Percentiles rank a stretch among this genome's conserved stretches.
These are phyloP conservation scores for Clostera curtula DNA, from an alignment of 2,888 invertebrate genomes.

Conservation along the genomic window DNA sequence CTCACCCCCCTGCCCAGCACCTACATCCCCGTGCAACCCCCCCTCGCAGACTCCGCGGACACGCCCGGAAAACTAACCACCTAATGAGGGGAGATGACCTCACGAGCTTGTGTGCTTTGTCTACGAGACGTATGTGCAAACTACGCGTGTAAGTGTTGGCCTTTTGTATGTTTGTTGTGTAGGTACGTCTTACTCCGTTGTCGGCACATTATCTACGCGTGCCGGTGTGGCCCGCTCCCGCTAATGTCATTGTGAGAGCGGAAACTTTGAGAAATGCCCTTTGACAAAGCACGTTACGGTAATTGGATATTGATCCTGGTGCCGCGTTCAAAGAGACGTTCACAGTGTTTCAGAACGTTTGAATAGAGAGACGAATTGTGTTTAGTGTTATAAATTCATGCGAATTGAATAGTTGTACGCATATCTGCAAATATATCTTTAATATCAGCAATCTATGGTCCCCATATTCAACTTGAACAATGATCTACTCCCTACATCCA, in stretches of 20 bases:
- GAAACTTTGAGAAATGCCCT: conserved; percentile 20
- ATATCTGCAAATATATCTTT: too few relatives aligned
- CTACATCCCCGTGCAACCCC: conserved; percentile 36
- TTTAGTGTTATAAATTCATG: too few relatives aligned
- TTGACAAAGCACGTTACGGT: conserved; percentile 23
- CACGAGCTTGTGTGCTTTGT: conserved; percentile 69
- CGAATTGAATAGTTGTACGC: background rate
- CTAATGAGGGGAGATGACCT: conserved; percentile 76
- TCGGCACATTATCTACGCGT: conserved; percentile 33
- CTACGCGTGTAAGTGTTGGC: conserved; percentile 55
- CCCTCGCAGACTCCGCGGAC: conserved; percentile 64
- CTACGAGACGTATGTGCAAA: conserved; percentile 57
- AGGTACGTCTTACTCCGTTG: conserved; percentile 32
- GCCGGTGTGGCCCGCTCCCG: conserved; percentile 21
- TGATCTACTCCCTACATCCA: too few relatives aligned
- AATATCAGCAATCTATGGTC: too few relatives aligned
- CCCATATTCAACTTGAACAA: too few relatives aligned
- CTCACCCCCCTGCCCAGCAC: conserved; percentile 27
- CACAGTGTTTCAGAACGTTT: too few relatives aligned
- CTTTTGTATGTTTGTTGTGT: conserved; percentile 62
- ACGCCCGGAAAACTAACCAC: conserved; percentile 75
- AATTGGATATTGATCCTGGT: conserved; percentile 22
- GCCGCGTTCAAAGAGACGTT: conserved; percentile 15
- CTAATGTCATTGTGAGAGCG: conserved; percentile 9
- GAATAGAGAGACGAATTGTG: too few relatives aligned